phyloP scores from a whole-genome alignment of 2,888 invertebrate species.

The Volucella inflata region DNA sequence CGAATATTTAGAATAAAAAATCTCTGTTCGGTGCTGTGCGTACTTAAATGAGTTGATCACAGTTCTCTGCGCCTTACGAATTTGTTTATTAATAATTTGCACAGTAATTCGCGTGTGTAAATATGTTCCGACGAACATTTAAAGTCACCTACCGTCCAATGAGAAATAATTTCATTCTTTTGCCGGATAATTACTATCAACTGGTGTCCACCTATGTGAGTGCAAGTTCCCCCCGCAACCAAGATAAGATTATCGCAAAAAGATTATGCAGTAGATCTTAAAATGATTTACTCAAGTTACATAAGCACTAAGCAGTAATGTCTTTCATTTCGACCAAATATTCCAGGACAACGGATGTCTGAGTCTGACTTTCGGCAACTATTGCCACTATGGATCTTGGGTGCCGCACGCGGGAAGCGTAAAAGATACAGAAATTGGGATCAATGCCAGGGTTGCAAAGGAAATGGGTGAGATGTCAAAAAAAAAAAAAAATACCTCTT shows the following conservation, averaged over 20 bases:
- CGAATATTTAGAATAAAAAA: slow-evolving; percentile 18
- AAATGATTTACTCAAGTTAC: slow-evolving; percentile 34
- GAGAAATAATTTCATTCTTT: slow-evolving; percentile 81
- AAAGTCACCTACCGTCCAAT: slow-evolving; percentile 83
- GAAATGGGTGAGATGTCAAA: slow-evolving; percentile 81
- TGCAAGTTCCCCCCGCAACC: slow-evolving; percentile 74
- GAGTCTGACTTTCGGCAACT: slow-evolving; percentile 80
- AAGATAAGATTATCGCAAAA: slow-evolving; percentile 77
- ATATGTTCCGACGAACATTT: slow-evolving; percentile 83
- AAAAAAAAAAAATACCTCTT: background rate
- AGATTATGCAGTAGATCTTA: slow-evolving; percentile 33
- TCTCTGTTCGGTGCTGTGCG: slow-evolving; percentile 56
- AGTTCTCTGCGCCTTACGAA: slow-evolving; percentile 35
- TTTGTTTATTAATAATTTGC: slow-evolving; percentile 66
- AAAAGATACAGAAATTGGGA: slow-evolving; percentile 83
- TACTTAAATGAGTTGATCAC: slow-evolving; percentile 45
- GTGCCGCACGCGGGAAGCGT: slow-evolving; percentile 81
- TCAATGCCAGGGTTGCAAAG: slow-evolving; percentile 83
- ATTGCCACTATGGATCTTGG: slow-evolving; percentile 83
- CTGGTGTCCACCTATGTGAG: slow-evolving; percentile 83
- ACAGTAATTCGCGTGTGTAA: slow-evolving; percentile 20
- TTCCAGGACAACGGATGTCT: slow-evolving; percentile 83
- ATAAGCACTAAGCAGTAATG: slow-evolving; percentile 39
- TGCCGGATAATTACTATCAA: slow-evolving; percentile 83
- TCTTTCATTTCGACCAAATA: slow-evolving; percentile 12